Evolutionary conservation across 1,140 invertebrate genomes (phyloP), one percentile per base, ranked within the genome.

Genomic region (Sycobia sp.): DNA sequence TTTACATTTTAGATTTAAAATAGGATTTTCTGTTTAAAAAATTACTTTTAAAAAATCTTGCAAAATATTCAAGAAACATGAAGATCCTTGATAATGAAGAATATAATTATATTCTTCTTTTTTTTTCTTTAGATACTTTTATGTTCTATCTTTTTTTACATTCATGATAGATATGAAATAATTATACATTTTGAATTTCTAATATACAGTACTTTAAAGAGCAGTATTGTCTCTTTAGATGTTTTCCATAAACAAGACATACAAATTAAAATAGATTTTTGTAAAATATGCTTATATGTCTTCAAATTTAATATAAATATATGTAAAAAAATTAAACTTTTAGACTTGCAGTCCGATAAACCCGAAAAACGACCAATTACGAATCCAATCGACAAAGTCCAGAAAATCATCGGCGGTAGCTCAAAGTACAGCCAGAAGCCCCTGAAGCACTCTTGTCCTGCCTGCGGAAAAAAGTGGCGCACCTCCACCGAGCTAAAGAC

Each of bases 401-500:
- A 47, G 58, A 53, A 67, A 66, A 36, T 70, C 68, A n/a, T n/a
- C 18, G 49, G 58, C 11, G 66, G 32, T 47, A 54, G 66, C 27
- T 66, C 65, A 14, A 71, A 70, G 11, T 66, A 63, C 25, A 69
- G 62, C 29, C 44, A 63, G 39, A 72, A 74, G 46, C 50, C 61
- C 22, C 57, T 67, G 9, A 76, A 75, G 13, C 70, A 73, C 61
- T 51, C 57, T 39, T 84, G 82, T 67, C 50, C 70, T 5, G 71
- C 68, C 7, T 84, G 83, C 69, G 70, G 69, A 3, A 82, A 81
- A 68, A 74, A 69, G 56, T 84, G 73, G 74, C 67, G 73, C 47
- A 80, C 75, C 2, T 70, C 72, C 9, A 58, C 67, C 7, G 80
- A 84, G 58, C 66, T 84, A n/a, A 75, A 77, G 50, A 73, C 65